Percentiles rank a stretch among this genome's conserved stretches.
Evolutionary conservation across 2,113 vertebrate species (phyloP).

Genomic region (Solenodon paradoxus): DNA sequence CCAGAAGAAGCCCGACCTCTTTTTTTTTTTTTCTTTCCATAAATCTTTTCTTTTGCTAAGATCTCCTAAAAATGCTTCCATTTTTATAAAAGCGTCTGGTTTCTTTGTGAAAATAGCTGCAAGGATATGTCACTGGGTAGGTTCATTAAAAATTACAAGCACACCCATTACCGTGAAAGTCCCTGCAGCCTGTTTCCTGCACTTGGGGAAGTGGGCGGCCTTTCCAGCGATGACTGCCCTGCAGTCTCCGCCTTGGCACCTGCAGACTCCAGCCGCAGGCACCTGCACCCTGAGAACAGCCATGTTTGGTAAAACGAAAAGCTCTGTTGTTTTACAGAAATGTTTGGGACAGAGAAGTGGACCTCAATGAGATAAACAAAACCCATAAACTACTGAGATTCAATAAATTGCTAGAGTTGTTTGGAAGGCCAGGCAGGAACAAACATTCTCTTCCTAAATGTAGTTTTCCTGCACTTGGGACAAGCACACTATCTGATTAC

Average conservation of each 20-base stretch:
- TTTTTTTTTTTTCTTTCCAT: neutral
- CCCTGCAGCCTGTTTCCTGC: neutral
- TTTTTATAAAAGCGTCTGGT: slow-evolving; percentile 63
- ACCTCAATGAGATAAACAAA: slow-evolving; percentile 57
- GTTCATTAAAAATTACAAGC: slow-evolving; percentile 70
- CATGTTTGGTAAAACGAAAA: neutral
- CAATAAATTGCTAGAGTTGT: slow-evolving; percentile 53
- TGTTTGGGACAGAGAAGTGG: neutral
- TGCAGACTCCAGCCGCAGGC: slow-evolving; percentile 29
- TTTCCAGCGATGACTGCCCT: neutral
- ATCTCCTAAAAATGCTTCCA: slow-evolving; percentile 68
- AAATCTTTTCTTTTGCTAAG: slow-evolving; percentile 50
- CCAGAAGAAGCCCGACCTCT: neutral
- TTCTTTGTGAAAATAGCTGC: slow-evolving; percentile 61
- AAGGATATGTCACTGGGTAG: slow-evolving; percentile 51
- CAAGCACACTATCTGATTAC: slow-evolving; percentile 57
- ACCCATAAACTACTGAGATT: slow-evolving; percentile 19
- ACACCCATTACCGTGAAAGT: neutral
- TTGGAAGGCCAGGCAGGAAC: slow-evolving; percentile 47
- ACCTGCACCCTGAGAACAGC: neutral
- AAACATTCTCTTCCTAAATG: slow-evolving; percentile 66
- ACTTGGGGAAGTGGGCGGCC: neutral
- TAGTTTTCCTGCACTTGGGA: slow-evolving; percentile 55
- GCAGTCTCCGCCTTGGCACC: slow-evolving; percentile 36
- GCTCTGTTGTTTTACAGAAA: slow-evolving; percentile 33